Conservation (phyloP, 1,140 invertebrate species). For the Aethina tumida region DNA sequence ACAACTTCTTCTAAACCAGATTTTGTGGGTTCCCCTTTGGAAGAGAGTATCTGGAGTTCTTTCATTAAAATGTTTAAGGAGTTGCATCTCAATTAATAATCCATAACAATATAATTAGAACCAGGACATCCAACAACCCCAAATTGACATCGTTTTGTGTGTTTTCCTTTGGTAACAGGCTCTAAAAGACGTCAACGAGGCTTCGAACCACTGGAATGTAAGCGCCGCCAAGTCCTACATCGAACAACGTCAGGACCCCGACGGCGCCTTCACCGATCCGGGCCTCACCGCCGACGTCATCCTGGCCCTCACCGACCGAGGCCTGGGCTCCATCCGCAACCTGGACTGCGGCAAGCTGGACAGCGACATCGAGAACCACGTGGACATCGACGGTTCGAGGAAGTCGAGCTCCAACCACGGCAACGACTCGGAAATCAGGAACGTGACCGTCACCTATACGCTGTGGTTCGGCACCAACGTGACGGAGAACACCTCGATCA, state of each 20-base stretch:
- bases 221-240: conserved; percentile 64
- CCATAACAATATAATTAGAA: too few relatives aligned
- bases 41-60: too few relatives aligned
- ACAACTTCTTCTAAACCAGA: too few relatives aligned
- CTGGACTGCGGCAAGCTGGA: conserved; percentile 52
- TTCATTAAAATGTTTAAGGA: too few relatives aligned
- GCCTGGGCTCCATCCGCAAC: conserved; percentile 54
- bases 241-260: conserved; percentile 55
- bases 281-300: conserved; percentile 65
- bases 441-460: conserved; percentile 71
- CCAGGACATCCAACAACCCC: too few relatives aligned
- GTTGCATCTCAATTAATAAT: too few relatives aligned
- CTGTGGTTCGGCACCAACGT: conserved; percentile 78
- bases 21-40: too few relatives aligned
- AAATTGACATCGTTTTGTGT: too few relatives aligned
- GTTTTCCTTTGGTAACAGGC: conserved; percentile 45
- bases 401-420: conserved; percentile 28
- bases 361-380: conserved; percentile 33
- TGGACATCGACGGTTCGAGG: conserved; percentile 32
- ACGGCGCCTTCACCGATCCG: conserved; percentile 68
- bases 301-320: conserved; percentile 50
- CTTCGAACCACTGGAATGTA: conserved; percentile 58
- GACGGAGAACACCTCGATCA: conserved; percentile 61
- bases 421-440: conserved; percentile 53
- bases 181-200: conserved; percentile 56